Evolutionary conservation across 2,797 vertebrate species (phyloP), one percentile per base, ranked within the genome.

Genomic region (Jordanella pulchra): DNA sequence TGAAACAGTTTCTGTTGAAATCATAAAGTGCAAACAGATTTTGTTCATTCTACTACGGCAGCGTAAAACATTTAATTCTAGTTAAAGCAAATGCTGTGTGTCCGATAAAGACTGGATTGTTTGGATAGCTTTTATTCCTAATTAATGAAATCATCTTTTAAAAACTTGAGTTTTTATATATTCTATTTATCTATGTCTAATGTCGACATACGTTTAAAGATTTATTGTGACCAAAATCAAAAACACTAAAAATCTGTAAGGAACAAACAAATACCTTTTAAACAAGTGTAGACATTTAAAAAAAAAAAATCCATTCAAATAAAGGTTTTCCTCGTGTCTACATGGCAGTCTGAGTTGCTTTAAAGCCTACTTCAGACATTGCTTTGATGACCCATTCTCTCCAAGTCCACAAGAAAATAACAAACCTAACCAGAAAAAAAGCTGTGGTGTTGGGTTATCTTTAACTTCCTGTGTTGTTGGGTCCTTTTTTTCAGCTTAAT

Each of bases 261-360:
- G 13, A 44, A 27, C 21, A 44, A 15, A n/a, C 21, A 44, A 15
- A n/a, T 23, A 17, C 2, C 14, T 64, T n/a, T 63, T 44, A 25
- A 63, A 15, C 60, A 63, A 6, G 39, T 7, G 3, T 42, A 39
- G 60, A 15, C 5, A 3, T 76, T 80, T 30, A n/a, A n/a, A n/a
- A n/a, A n/a, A n/a, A n/a, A n/a, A n/a, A n/a, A n/a, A n/a, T n/a
- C n/a, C n/a, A n/a, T 73, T 71, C 54, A 76, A 68, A 78, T 71
- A 54, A 79, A 82, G 82, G 61, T 80, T 75, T 69, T 73, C 66
- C 50, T 86, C 75, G 75, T 72, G 86, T 91, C 83, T 82, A 85
- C 81, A 88, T 89, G 86, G 87, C 73, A 73, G 88, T 91, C 77
- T 25, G 67, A 67, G 68, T 83, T 80, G 73, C 75, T 65, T 82